A percentile compares a stretch with the other conserved stretches of the same genome.
Evolutionary conservation across 1,140 invertebrate genomes (phyloP).

Genomic region (Melanaphis sacchari): DNA sequence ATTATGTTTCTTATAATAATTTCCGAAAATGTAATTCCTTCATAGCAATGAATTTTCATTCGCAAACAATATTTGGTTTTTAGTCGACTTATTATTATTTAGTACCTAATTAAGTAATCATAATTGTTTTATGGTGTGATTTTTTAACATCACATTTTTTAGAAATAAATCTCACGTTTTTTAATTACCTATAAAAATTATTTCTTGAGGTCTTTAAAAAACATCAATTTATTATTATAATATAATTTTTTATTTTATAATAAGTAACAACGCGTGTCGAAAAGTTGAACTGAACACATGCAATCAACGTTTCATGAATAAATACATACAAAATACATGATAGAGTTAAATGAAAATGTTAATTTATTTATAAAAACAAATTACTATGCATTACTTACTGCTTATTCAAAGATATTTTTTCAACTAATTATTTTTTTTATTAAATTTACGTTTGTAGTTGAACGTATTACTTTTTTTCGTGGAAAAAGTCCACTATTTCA

Average conservation of each 20-base stretch:
- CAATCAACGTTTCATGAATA: constrained; percentile 21
- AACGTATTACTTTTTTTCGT: not conserved
- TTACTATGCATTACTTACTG: not conserved
- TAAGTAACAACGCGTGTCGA: not conserved
- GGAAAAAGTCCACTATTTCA: not conserved
- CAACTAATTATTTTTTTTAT: not conserved
- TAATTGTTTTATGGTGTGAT: not conserved
- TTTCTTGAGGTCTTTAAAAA: not conserved
- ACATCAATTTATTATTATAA: not conserved
- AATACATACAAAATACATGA: not conserved
- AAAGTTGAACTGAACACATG: constrained; percentile 10
- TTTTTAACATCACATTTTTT: not conserved
- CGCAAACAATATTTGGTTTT: no score
- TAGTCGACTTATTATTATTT: no score
- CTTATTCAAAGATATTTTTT: not conserved
- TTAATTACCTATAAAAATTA: not conserved
- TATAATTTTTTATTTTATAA: not conserved
- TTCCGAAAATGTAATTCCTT: no score
- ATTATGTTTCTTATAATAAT: not conserved
- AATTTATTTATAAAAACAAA: not conserved
- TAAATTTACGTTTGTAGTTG: not conserved
- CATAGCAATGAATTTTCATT: no score
- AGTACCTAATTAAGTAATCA: not conserved
- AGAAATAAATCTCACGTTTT: not conserved
- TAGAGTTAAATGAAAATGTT: not conserved